phyloP scores from a whole-genome alignment of 1,140 invertebrate species.

The Aporrectodea caliginosa region DNA sequence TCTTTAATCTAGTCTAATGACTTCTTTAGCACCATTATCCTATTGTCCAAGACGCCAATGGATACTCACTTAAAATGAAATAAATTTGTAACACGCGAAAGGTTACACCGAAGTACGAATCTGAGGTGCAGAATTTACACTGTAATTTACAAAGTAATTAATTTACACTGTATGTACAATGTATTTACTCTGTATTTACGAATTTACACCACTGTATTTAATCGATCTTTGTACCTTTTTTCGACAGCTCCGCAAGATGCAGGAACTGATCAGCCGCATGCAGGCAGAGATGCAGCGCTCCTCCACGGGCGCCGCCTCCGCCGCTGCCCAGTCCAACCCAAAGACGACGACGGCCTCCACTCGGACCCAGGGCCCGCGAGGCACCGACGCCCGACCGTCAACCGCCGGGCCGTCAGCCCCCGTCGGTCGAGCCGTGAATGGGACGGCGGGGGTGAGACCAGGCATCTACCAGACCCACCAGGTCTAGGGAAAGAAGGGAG shows the following conservation, averaged over 20 bases:
- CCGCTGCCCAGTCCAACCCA: too few species aligned
- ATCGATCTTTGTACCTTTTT: neutral
- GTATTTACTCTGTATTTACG: neutral
- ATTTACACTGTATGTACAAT: neutral
- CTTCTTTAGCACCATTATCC: too few species aligned
- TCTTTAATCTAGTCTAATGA: too few species aligned
- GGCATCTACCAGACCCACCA: neutral
- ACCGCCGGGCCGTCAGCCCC: too few species aligned
- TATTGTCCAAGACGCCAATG: too few species aligned
- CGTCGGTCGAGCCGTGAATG: neutral
- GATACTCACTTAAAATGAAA: too few species aligned
- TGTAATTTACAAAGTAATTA: too few species aligned
- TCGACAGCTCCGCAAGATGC: constrained; percentile 59
- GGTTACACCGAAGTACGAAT: too few species aligned
- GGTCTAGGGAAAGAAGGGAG: too few species aligned
- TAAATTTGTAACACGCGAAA: too few species aligned
- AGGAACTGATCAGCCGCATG: constrained; percentile 94
- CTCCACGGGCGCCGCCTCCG: too few species aligned
- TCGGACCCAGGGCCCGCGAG: neutral
- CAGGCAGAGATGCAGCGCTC: constrained; percentile 78
- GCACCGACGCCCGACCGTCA: neutral
- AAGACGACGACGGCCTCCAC: neutral
- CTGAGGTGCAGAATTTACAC: too few species aligned
- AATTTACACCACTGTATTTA: neutral
- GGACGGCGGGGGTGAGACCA: neutral